Base-by-base conservation (phyloP, 1,140 invertebrate species). In the Meloidogyne hapla region DNA sequence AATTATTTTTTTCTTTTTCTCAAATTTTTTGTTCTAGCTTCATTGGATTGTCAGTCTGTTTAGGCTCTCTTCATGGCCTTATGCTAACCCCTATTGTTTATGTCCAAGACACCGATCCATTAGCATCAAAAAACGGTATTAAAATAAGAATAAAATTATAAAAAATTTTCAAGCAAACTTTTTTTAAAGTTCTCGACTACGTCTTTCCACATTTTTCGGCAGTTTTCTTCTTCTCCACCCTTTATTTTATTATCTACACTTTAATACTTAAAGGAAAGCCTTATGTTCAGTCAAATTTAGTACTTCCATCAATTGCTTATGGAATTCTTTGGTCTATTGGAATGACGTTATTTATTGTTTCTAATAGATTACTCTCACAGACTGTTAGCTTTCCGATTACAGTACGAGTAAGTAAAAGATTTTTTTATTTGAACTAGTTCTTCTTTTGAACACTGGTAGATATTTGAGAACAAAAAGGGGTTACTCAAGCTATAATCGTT, bases 71-170 rank as follows among this genome's bases (percentile, higher is more conserved):
- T 28, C 84, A 84, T 42, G 83, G 83, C 10, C 65, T 84, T 2
- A 84, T 84, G 84, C 74, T 84, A 73, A 76, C 82, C 62, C 83
- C 83, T 2, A 83, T 84, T 69, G 80, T 82, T 63, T 83, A 82
- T 28, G 71, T 86, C 26, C 79, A 84, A 61, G 77, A 80, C 28
- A 81, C 74, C 56, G 73, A 86, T 18, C 61, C 73, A 45, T 77
- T 74, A n/a, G 80, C 77, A 15, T 82, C 67, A 23, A 61, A 80
- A 33, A 79, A 83, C 45, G 77, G 83, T 83, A 56, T 25, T 63
- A 23, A 56, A 38, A 40, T 42, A 61, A 76, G 8, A 25, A 25
- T 12, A 56, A 56, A n/a, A n/a, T 33, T 18, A 26, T 67, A 48
- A 40, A 12, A 9, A 71, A 61, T 42, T 21, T 38, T 18, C n/a